Conservation (phyloP, 2,113 vertebrate species). For the Microtus richardsoni region DNA sequence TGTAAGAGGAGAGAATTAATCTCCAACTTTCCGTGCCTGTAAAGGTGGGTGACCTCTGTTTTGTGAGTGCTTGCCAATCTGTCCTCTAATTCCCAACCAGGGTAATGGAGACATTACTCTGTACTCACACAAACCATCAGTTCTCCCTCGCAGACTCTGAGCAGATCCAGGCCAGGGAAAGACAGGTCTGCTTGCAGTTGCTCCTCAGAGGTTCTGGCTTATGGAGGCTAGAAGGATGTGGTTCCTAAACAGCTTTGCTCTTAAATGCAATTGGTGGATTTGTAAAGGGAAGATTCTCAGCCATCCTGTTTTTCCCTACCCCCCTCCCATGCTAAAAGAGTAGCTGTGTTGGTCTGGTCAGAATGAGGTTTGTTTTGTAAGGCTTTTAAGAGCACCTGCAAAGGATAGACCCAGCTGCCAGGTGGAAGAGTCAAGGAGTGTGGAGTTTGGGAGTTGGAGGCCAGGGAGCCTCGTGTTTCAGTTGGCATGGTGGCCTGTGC, state of each 20-base stretch:
- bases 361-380: conserved; percentile 34
- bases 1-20: conserved; percentile 79
- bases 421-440: conserved; percentile 14
- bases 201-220: neutral
- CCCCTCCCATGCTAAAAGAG: neutral
- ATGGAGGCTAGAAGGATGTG: neutral
- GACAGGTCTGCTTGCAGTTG: conserved; percentile 27
- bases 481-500: neutral
- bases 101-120: conserved; percentile 72
- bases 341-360: neutral
- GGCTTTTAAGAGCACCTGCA: neutral
- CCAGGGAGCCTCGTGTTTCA: neutral
- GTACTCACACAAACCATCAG: conserved; percentile 67
- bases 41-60: conserved; percentile 76
- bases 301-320: neutral
- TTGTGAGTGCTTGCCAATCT: conserved; percentile 69
- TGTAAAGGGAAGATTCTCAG: neutral
- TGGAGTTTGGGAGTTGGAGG: neutral
- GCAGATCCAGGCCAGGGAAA: conserved; percentile 49
- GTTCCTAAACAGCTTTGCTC: neutral
- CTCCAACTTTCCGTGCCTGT: conserved; percentile 55
- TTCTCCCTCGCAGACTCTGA: conserved; percentile 28
- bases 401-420: neutral
- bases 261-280: neutral
- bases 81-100: conserved; percentile 49